These are phyloP conservation scores for Pseudeuparius sepicola DNA, from an alignment of 2,888 invertebrate genomes.

Conservation along the genomic window DNA sequence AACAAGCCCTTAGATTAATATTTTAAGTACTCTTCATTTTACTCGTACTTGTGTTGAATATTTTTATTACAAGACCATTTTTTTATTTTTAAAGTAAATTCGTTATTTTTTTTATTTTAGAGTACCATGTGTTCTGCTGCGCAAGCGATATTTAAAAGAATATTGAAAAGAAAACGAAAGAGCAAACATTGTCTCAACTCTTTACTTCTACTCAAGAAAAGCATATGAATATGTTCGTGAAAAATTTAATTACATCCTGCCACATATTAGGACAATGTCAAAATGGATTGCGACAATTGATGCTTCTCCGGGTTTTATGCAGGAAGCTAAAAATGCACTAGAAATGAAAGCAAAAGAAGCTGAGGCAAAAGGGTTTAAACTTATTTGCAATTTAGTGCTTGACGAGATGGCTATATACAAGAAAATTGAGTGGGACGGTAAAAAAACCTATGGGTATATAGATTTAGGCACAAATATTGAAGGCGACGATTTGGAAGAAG, in stretches of 20 bases:
- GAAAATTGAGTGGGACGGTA: too few relatives aligned
- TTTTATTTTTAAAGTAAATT: neutral
- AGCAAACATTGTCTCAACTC: slow-evolving; percentile 1
- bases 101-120: neutral
- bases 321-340: slow-evolving; percentile 2
- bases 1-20: too few relatives aligned
- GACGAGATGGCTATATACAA: slow-evolving; percentile 26
- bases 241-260: slow-evolving; percentile 1
- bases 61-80: too few relatives aligned
- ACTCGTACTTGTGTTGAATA: too few relatives aligned
- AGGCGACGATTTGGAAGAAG: too few relatives aligned
- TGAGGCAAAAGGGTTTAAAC: neutral
- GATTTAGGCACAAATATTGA: too few relatives aligned
- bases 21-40: too few relatives aligned
- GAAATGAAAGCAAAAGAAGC: neutral
- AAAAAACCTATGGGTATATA: too few relatives aligned
- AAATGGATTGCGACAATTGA: slow-evolving; percentile 2
- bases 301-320: slow-evolving; percentile 1
- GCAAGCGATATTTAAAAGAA: slow-evolving; percentile 1
- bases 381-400: slow-evolving; percentile 10
- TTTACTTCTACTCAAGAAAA: slow-evolving; percentile 1
- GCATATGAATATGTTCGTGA: neutral
- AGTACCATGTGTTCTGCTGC: neutral
- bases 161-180: neutral
- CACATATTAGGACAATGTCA: neutral